Percentiles rank a stretch among this genome's conserved stretches.
Conservation (phyloP, 92 coral and sea anemone species). For the Desmophyllum pertusum region DNA sequence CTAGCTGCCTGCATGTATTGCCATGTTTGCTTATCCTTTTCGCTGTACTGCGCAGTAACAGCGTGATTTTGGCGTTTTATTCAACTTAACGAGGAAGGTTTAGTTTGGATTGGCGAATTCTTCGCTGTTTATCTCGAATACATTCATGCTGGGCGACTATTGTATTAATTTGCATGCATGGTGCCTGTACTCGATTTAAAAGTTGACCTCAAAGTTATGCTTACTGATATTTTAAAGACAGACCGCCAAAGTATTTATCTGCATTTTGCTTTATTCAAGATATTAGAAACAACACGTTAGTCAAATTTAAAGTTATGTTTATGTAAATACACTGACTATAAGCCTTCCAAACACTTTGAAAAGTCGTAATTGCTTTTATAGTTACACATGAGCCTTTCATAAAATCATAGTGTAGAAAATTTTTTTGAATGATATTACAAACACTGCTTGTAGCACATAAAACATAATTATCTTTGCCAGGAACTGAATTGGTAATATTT, state of each 20-base stretch:
- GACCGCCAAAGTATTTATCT: neutral
- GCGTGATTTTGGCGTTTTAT: neutral
- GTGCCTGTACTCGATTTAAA: neutral
- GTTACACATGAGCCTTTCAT: neutral
- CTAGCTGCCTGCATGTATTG: neutral
- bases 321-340: too few relatives aligned
- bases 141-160: constrained; percentile 7
- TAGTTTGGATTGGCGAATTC: neutral
- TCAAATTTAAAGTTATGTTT: neutral
- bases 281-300: neutral
- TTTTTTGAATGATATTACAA: too few relatives aligned
- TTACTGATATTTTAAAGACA: neutral
- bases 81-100: neutral
- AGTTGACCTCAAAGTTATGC: too few relatives aligned
- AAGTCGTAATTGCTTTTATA: neutral
- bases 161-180: constrained; percentile 3
- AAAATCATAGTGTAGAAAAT: too few relatives aligned
- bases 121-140: neutral
- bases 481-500: too few relatives aligned
- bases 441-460: too few relatives aligned
- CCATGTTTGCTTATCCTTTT: neutral
- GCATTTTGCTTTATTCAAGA: neutral
- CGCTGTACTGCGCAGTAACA: neutral
- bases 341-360: neutral
- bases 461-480: too few relatives aligned